Evolutionary conservation across 2,113 vertebrate genomes (phyloP), one percentile per base, ranked within the genome.

Genomic region (Vireo altiloquus): DNA sequence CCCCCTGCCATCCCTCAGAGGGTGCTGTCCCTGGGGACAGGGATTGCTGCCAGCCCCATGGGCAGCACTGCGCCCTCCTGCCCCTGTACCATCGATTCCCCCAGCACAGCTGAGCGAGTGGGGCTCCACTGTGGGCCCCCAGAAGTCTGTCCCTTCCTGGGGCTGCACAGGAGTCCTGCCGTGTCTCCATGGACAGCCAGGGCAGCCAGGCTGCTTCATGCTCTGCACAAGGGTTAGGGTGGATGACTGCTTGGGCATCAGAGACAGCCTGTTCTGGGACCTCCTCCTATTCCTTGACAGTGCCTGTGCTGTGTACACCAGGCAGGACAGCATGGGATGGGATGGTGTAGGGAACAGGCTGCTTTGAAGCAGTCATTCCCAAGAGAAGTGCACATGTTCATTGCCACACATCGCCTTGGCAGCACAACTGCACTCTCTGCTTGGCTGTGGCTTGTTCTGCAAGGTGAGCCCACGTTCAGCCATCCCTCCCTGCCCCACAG

Each of bases 121-220:
- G 59, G 37, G 60, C 27, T 82, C 46, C 18, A 7, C 2, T 7
- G 1, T 3, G 2, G 22, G 22, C 6, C 11, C 18, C n/a, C 25
- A 66, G 68, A 42, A 47, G 11, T 42, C 57, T 30, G 13, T 24
- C 11, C n/a, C 44, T 60, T 12, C 56, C 19, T 49, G 33, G 66
- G 46, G 30, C 66, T 69, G 61, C 44, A n/a, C 31, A 42, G 49
- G 44, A 90, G 6, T 25, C 54, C 60, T 69, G 42, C n/a, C 66
- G 44, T 0, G 0, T 77, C 47, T 56, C 37, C 33, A 15, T 5
- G 1, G 13, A 9, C 8, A 20, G 19, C 16, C 0, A 0, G 23
- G 7, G 37, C 30, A 31, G 63, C 52, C 4, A 12, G 46, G 39
- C 27, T 25, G 33, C 33, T 68, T 11, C 20, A 15, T 1, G 2